Percentiles rank a stretch among this genome's conserved stretches.
Conservation (phyloP, 2,888 invertebrate species). For the Scaptomyza flava region DNA sequence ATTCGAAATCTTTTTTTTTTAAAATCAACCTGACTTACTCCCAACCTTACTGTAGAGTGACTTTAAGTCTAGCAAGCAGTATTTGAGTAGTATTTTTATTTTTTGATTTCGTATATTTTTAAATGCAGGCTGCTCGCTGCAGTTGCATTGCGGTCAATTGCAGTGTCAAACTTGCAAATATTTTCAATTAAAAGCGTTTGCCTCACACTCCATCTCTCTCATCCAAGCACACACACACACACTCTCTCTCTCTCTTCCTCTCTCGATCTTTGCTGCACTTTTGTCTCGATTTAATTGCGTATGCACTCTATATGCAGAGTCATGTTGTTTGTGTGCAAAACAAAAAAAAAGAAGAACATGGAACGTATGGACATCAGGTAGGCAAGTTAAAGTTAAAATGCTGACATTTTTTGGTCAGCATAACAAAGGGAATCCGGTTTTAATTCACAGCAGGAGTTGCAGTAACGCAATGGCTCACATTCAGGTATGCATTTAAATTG, state of each 20-base stretch:
- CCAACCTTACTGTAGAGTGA: conserved; percentile 14
- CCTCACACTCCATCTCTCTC: conserved; percentile 10
- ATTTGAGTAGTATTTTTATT: background rate
- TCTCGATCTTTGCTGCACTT: conserved; percentile 41
- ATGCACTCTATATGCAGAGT: conserved; percentile 39
- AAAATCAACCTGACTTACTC: background rate
- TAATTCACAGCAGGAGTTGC: conserved; percentile 27
- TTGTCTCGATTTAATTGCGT: conserved; percentile 64
- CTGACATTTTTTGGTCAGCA: conserved; percentile 45
- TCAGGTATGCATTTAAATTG: conserved; percentile 54
- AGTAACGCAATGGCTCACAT: conserved; percentile 10
- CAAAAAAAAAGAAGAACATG: conserved; percentile 1
- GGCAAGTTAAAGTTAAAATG: conserved; percentile 41
- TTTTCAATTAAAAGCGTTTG: conserved; percentile 72
- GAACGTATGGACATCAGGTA: conserved; percentile 10
- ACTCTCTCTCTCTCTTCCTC: background rate
- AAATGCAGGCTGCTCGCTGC: conserved; percentile 41
- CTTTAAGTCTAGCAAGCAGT: background rate
- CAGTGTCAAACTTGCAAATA: conserved; percentile 73
- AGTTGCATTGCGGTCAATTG: conserved; percentile 64
- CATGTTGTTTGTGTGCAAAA: conserved; percentile 20
- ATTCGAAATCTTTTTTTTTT: no score
- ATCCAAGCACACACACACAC: conserved; percentile 3
- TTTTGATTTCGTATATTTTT: conserved; percentile 20
- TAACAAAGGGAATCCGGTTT: conserved; percentile 37